Conservation (phyloP, 1,140 invertebrate genomes). For the Aphis gossypii region DNA sequence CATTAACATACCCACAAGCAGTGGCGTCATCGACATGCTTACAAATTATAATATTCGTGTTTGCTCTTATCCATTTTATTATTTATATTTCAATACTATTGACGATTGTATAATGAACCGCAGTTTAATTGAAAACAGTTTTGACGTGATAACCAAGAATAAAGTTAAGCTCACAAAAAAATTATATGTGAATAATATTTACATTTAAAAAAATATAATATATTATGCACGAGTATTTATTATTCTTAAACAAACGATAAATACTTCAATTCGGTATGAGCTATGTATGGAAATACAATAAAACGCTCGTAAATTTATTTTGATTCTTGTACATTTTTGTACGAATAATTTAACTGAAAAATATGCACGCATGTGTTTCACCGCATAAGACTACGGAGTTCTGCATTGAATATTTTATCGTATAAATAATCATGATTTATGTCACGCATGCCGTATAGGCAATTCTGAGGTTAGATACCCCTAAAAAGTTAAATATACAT, state of each 20-base stretch:
- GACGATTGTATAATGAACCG: background rate
- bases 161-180: background rate
- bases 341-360: constrained; percentile 11
- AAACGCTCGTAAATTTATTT: background rate
- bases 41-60: background rate
- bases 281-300: background rate
- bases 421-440: constrained; percentile 33
- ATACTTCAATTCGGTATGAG: background rate
- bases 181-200: background rate
- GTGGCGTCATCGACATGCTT: background rate
- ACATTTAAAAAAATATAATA: background rate
- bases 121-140: background rate
- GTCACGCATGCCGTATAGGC: background rate
- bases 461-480: background rate
- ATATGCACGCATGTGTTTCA: background rate
- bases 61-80: background rate
- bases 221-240: background rate
- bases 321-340: background rate
- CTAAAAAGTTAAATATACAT: background rate
- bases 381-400: background rate
- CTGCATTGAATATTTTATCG: background rate
- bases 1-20: background rate
- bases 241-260: background rate
- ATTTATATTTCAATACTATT: background rate
- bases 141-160: background rate